Evolutionary conservation across 2,113 vertebrate species (phyloP).

Genomic region (Orientallactaga bullata): DNA sequence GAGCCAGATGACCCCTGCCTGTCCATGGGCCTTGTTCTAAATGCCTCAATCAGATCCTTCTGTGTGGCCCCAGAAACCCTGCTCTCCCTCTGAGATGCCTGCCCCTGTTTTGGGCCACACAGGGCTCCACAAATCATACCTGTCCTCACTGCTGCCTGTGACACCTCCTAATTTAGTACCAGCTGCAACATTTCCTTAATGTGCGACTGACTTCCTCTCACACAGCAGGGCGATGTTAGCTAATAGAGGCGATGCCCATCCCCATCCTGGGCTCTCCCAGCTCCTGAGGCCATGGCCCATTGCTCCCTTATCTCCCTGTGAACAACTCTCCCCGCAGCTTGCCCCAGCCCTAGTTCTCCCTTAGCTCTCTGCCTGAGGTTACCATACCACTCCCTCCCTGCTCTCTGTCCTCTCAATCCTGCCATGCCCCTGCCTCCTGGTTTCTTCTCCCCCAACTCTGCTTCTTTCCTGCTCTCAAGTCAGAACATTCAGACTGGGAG

Average conservation of each 20-base stretch:
- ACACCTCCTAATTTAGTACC: conserved; percentile 79
- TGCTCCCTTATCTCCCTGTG: not conserved
- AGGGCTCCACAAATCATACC: conserved; percentile 71
- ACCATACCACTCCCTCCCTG: not conserved
- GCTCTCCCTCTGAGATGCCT: conserved; percentile 39
- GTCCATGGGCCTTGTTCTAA: not conserved
- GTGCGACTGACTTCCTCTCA: conserved; percentile 73
- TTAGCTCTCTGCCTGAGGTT: not conserved
- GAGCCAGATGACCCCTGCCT: not conserved
- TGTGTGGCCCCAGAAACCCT: conserved; percentile 32
- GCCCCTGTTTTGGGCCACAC: conserved; percentile 66
- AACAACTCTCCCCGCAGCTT: not conserved
- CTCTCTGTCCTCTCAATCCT: not conserved
- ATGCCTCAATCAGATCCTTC: conserved; percentile 27
- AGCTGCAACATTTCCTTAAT: conserved; percentile 74
- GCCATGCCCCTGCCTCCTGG: not conserved
- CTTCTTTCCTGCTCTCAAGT: conserved; percentile 22
- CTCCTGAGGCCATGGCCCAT: not conserved
- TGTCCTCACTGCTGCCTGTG: conserved; percentile 70
- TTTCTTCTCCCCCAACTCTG: not conserved
- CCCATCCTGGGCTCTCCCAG: conserved; percentile 46
- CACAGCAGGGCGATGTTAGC: conserved; percentile 51
- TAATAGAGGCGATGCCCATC: conserved; percentile 18
- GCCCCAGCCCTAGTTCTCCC: not conserved
- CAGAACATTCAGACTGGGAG: not conserved